A percentile compares a stretch with the other conserved stretches of the same genome.
These are phyloP conservation scores for Parauchenoglanis punctatus DNA, from an alignment of 2,797 vertebrate genomes.

Conservation along the genomic window DNA sequence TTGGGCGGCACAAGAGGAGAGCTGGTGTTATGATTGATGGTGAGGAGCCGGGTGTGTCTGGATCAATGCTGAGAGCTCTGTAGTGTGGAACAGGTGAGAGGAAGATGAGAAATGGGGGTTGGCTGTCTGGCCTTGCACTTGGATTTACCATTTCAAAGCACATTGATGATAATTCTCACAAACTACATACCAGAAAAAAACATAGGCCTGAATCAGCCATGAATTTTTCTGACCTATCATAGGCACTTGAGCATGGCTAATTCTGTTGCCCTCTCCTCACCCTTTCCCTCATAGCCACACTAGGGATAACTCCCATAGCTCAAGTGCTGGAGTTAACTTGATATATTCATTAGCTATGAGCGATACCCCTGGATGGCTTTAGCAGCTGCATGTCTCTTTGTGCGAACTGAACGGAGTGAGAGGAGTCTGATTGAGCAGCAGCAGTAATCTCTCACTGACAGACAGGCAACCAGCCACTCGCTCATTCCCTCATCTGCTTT, in stretches of 20 bases:
- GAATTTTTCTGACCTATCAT: conserved; percentile 36
- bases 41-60: conserved; percentile 57
- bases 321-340: conserved; percentile 66
- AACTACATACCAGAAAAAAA: background rate
- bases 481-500: conserved; percentile 48
- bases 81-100: conserved; percentile 63
- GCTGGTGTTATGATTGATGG: conserved; percentile 63
- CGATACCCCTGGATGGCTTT: conserved; percentile 60
- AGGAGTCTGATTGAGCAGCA: conserved; percentile 49
- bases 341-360: conserved; percentile 73
- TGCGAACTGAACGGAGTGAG: conserved; percentile 42
- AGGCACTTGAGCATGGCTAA: conserved; percentile 56
- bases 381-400: conserved; percentile 59
- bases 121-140: conserved; percentile 40
- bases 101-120: conserved; percentile 58
- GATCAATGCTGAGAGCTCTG: conserved; percentile 63
- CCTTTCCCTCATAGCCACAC: conserved; percentile 48
- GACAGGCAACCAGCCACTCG: conserved; percentile 49
- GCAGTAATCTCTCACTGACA: conserved; percentile 57
- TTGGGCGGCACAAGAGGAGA: conserved; percentile 52
- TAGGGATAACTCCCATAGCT: conserved; percentile 53
- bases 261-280: conserved; percentile 55
- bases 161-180: conserved; percentile 37
- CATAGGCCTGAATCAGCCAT: conserved; percentile 24
- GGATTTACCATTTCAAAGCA: conserved; percentile 41